Evolutionary conservation across 2,888 invertebrate species (phyloP).

Genomic region (Drosophila sordidula): DNA sequence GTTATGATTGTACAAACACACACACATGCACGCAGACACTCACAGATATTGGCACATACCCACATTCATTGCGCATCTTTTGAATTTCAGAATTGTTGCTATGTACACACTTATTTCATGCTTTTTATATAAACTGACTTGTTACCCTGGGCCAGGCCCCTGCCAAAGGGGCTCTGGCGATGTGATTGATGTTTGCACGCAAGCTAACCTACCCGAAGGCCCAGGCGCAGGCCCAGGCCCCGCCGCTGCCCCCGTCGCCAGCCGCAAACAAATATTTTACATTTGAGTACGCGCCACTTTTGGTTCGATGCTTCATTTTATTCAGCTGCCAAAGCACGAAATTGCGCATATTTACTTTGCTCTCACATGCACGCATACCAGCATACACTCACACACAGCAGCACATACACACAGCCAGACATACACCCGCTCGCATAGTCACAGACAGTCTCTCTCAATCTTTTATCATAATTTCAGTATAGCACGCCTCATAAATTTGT

Average conservation of each 20-base stretch:
- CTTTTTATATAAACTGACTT: constrained; percentile 50
- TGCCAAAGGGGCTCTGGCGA: constrained; percentile 16
- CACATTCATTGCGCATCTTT: constrained; percentile 72
- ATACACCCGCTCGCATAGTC: constrained; percentile 5
- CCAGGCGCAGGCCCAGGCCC: constrained; percentile 2
- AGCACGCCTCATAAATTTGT: constrained; percentile 77
- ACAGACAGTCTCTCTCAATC: constrained; percentile 39
- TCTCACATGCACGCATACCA: constrained; percentile 30
- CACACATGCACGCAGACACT: constrained; percentile 22
- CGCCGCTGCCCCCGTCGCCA: constrained; percentile 19
- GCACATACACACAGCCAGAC: constrained; percentile 5
- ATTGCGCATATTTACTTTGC: constrained; percentile 76
- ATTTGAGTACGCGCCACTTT: constrained; percentile 78
- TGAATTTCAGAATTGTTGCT: constrained; percentile 58
- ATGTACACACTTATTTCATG: constrained; percentile 58
- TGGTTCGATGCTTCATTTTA: constrained; percentile 66
- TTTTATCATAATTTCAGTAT: constrained; percentile 75
- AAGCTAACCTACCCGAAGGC: constrained; percentile 37
- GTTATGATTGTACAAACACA: constrained; percentile 72
- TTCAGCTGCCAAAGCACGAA: constrained; percentile 76
- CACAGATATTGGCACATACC: constrained; percentile 45
- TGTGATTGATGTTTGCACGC: constrained; percentile 73
- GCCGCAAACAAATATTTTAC: constrained; percentile 79
- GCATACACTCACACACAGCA: constrained; percentile 3
- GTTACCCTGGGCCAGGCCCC: constrained; percentile 15